Evolutionary conservation across 2,888 invertebrate species (phyloP), one percentile per base, ranked within the genome.

Genomic region (Encarsia formosa): DNA sequence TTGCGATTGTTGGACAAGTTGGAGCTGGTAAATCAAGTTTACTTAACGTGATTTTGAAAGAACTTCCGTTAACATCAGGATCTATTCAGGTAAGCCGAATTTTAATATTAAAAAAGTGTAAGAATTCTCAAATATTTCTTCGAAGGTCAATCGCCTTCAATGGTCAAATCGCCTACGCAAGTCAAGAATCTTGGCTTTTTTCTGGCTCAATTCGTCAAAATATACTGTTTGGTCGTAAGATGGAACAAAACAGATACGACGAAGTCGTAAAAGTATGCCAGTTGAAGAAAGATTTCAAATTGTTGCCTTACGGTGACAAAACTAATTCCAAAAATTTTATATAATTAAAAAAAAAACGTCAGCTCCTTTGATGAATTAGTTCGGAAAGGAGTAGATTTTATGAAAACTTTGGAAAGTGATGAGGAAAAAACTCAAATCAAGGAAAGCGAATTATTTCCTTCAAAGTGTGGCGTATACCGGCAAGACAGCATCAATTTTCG

Each of bases 131-230:
- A n/a, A n/a, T n/a, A n/a, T n/a, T n/a, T n/a, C n/a, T n/a, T n/a
- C n/a, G n/a, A n/a, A n/a, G n/a, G n/a, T n/a, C n/a, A n/a, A n/a
- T n/a, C n/a, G n/a, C n/a, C n/a, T 91, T 31, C 11, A 81, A 81
- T 9, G 92, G 92, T 5, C 78, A 77, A 4, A 77, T 87, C 0
- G 84, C 86, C 1, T 94, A 93, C 67, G 88, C 90, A 1, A 85
- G 90, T 38, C 91, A 92, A 71, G 88, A 93, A 67, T 88, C 94
- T 0, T 95, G 93, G 93, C 71, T 88, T 1, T 88, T 88, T 66
- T 85, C 85, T 45, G 87, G 83, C 66, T 88, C 89, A 55, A 86
- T 98, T 0, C 79, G 91, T 11, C 93, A 96, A 66, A 98, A 98
- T 72, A 91, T 98, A 58, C 73, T 94, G 2, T 97, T 98, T 74